Evolutionary conservation across 2,888 invertebrate genomes (phyloP), one percentile per base, ranked within the genome.

Genomic region (Fragum fragum): DNA sequence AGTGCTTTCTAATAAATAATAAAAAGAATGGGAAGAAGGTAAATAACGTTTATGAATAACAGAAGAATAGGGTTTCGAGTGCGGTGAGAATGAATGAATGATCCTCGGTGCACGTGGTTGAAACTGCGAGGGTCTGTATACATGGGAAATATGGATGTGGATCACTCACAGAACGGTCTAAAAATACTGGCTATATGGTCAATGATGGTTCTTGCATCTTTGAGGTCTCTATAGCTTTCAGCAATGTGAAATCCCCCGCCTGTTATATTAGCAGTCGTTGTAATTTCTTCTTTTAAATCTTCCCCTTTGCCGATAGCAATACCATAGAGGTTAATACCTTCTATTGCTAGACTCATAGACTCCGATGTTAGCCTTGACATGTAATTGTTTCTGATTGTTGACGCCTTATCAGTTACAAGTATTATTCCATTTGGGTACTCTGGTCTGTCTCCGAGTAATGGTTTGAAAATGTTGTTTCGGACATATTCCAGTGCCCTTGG

Each of bases 381-480:
- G 47, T 47, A 47, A 1, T 73, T 52, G 55, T 53, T 26, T 47
- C 71, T 69, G 26, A 75, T 69, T 9, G 42, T 69, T 21, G 88
- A 87, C 18, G 72, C 77, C 57, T 86, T 77, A 71, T 90, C 89
- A 1, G 89, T 87, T 26, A 90, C 78, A 21, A 89, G 23, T 69
- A 90, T 76, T 18, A 89, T 81, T 69, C 79, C 88, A 68, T 90
- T 89, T 26, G 88, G 88, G 21, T 81, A 87, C n/a, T 80, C 75
- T 5, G 78, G 59, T n/a, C 85, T 69, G 69, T 89, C 89, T 1
- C 88, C 89, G 18, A 77, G 79, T 39, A 32, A 73, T 1, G 73
- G 42, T 0, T 68, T 77, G 59, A 90, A 87, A 57, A 88, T 79
- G 6, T 75, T 55, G 21, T 79, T 71, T 53, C 83, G 26, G 6